phyloP scores from a whole-genome alignment of 2,113 vertebrate genomes.

The Chaenogobius annularis region DNA sequence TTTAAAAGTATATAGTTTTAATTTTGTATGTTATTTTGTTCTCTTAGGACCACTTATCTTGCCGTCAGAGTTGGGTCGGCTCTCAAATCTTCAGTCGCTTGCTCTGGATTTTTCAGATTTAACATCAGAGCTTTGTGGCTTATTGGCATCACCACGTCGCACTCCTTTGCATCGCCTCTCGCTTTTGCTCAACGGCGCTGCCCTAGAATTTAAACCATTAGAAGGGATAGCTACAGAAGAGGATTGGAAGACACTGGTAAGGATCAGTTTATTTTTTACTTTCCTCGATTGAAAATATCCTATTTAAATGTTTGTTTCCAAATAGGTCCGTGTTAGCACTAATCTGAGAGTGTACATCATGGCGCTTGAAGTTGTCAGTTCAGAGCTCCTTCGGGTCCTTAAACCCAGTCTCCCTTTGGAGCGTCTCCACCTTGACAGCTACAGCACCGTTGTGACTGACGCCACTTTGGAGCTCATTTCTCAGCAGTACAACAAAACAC shows the following conservation, averaged over 20 bases:
- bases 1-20: not conserved
- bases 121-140: conserved; percentile 90
- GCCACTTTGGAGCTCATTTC: conserved; percentile 94
- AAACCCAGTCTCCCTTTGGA: conserved; percentile 97
- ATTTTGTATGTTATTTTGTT: not conserved
- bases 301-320: not conserved
- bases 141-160: conserved; percentile 87
- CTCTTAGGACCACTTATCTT: conserved; percentile 83
- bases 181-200: conserved; percentile 90
- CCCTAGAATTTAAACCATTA: conserved; percentile 89
- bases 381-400: conserved; percentile 91
- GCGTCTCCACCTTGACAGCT: conserved; percentile 97
- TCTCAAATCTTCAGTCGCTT: conserved; percentile 88
- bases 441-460: conserved; percentile 88
- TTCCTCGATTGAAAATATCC: not conserved
- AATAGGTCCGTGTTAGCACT: conserved; percentile 82
- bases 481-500: conserved; percentile 96
- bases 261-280: not conserved
- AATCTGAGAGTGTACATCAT: conserved; percentile 96
- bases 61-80: conserved; percentile 87
- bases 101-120: conserved; percentile 97
- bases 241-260: conserved; percentile 91
- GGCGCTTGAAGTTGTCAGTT: conserved; percentile 92
- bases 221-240: conserved; percentile 90
- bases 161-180: conserved; percentile 94